Conservation (phyloP, 2,797 vertebrate species). For the Lepus townsendii region DNA sequence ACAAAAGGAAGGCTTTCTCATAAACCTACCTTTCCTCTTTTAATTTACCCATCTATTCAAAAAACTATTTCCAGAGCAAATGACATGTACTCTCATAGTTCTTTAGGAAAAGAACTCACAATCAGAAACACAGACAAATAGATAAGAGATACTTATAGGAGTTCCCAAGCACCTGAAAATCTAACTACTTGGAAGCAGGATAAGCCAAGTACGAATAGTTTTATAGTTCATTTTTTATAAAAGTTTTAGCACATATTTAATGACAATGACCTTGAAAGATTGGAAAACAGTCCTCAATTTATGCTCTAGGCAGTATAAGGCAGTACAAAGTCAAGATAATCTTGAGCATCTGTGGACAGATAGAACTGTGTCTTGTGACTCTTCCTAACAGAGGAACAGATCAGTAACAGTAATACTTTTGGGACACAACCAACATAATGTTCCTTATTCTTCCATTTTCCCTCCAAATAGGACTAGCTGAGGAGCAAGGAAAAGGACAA, state of each 20-base stretch:
- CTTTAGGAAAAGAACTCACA: constrained; percentile 12
- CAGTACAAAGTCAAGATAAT: constrained; percentile 13
- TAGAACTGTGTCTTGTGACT: neutral
- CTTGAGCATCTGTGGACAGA: neutral
- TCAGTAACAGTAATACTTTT: neutral
- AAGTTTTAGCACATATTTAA: constrained; percentile 15
- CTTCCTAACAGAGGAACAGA: neutral
- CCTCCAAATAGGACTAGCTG: neutral
- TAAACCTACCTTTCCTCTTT: neutral
- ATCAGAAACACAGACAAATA: neutral
- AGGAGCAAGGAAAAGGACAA: neutral
- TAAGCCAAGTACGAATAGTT: neutral
- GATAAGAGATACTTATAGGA: neutral
- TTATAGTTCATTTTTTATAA: neutral
- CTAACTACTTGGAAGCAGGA: neutral
- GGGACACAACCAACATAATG: neutral
- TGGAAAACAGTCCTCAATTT: neutral
- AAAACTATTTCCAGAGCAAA: constrained; percentile 43
- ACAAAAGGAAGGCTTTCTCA: constrained; percentile 23
- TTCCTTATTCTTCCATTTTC: constrained; percentile 24
- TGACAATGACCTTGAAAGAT: constrained; percentile 9
- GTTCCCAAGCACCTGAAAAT: neutral
- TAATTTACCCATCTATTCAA: neutral
- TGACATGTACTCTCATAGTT: neutral
- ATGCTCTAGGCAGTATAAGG: neutral